phyloP scores from a whole-genome alignment of 2,797 vertebrate genomes.

The Fistularia commersonii region DNA sequence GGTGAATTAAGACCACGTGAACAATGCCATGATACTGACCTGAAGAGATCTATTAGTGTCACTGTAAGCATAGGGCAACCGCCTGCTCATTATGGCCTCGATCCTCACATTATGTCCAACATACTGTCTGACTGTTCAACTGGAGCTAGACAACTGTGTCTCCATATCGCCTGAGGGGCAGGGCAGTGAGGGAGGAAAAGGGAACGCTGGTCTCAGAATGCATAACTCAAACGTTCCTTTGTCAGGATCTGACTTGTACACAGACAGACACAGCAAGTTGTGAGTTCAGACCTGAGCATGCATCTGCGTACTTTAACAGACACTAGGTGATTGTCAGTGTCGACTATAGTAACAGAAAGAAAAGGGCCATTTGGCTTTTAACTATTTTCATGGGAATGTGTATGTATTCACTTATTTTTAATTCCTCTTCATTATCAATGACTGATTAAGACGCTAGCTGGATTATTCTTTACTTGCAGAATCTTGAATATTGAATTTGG shows the following conservation, averaged over 20 bases:
- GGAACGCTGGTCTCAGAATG: constrained; percentile 13
- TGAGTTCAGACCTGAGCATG: no score
- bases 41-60: constrained; percentile 61
- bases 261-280: constrained; percentile 6
- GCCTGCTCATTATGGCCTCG: constrained; percentile 47
- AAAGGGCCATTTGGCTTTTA: no score
- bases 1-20: constrained; percentile 52
- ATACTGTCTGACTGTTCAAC: constrained; percentile 24
- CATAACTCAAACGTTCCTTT: no score
- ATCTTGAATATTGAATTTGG: no score
- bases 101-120: constrained; percentile 12
- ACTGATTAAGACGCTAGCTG: no score
- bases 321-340: no score
- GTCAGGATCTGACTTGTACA: constrained; percentile 10
- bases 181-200: neutral
- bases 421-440: no score
- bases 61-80: constrained; percentile 37
- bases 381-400: no score
- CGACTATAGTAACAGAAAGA: no score
- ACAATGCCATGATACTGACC: constrained; percentile 29
- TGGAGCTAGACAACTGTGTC: constrained; percentile 23
- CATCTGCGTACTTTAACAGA: no score
- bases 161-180: constrained; percentile 24
- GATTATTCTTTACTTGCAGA: no score
- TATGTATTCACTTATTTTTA: no score